Conservation (phyloP, 2,797 vertebrate species). For the Falco cherrug region DNA sequence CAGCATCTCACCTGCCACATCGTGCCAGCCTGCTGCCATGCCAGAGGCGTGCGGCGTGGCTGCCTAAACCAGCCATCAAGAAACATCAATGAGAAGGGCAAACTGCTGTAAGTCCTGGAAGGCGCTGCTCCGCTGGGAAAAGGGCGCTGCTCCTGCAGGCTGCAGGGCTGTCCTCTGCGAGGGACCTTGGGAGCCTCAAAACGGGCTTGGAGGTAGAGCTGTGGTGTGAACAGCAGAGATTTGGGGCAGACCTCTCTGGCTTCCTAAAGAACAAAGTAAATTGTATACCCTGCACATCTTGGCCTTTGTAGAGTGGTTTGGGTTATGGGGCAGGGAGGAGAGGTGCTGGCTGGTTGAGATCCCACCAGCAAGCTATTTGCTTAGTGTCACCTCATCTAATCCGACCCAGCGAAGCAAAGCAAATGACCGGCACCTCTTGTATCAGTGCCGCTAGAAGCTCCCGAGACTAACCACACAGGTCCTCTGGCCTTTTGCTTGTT, state of each 20-base stretch:
- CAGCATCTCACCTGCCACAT: accelerated
- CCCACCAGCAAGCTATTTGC: neutral
- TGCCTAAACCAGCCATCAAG: neutral
- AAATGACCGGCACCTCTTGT: neutral
- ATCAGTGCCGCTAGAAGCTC: neutral
- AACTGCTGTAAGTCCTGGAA: neutral
- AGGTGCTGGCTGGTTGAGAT: neutral
- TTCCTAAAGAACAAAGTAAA: neutral
- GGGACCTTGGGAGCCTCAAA: neutral
- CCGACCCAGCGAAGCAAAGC: neutral
- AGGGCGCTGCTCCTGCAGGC: neutral
- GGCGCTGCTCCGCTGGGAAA: neutral
- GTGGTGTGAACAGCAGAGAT: neutral
- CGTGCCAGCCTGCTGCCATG: neutral
- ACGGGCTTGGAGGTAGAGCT: neutral
- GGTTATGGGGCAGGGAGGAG: neutral
- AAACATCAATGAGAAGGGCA: neutral
- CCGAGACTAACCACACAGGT: neutral
- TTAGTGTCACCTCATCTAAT: neutral
- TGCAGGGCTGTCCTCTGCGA: neutral
- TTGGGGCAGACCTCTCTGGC: neutral
- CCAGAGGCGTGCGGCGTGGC: neutral
- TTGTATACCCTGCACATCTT: neutral
- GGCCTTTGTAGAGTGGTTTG: neutral
- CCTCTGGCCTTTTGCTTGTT: neutral